phyloP scores from a whole-genome alignment of 2,113 vertebrate species.

The Aegithalos caudatus region DNA sequence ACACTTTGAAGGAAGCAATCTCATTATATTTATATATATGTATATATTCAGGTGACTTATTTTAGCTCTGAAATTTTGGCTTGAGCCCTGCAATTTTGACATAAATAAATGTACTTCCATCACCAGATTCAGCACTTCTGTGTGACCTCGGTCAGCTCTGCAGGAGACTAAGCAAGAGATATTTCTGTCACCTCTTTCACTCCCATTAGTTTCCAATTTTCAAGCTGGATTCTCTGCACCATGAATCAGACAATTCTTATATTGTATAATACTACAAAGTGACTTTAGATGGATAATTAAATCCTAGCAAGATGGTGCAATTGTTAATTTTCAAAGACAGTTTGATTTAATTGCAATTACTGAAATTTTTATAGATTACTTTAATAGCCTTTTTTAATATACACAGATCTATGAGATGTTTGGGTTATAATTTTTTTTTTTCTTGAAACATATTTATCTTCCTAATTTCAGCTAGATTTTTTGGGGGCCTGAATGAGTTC shows the following conservation, averaged over 20 bases:
- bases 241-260: background rate
- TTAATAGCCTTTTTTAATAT: background rate
- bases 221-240: background rate
- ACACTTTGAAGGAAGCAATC: background rate
- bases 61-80: background rate
- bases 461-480: background rate
- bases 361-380: background rate
- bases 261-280: background rate
- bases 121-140: background rate
- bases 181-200: background rate
- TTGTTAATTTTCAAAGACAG: background rate
- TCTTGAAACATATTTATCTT: background rate
- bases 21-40: background rate
- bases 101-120: background rate
- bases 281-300: background rate
- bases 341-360: constrained; percentile 21
- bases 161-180: background rate
- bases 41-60: background rate
- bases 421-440: background rate
- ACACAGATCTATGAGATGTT: background rate
- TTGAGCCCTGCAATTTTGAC: background rate
- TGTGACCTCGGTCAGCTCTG: background rate
- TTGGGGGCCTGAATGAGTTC: background rate
- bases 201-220: background rate
- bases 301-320: background rate